phyloP scores from a whole-genome alignment of 2,113 vertebrate genomes.

The Chaetorhynchus papuensis region DNA sequence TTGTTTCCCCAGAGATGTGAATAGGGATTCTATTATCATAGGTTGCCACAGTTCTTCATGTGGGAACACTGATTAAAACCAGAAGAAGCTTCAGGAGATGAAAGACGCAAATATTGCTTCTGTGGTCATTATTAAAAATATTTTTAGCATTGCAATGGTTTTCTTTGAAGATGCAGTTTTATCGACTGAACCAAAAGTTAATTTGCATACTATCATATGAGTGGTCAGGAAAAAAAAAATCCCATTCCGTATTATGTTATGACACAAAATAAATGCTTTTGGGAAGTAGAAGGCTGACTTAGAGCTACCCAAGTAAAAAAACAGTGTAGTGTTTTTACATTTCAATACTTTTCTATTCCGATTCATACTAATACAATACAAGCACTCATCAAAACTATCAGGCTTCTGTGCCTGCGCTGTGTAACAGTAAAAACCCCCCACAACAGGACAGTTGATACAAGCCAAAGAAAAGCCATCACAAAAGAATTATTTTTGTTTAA shows the following conservation, averaged over 20 bases:
- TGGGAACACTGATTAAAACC: slow-evolving; percentile 79
- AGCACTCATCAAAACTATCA: not conserved
- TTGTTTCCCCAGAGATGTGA: slow-evolving; percentile 67
- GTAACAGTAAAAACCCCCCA: not conserved
- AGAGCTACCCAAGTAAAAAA: not conserved
- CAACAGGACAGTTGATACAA: not conserved
- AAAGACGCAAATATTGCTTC: slow-evolving; percentile 77
- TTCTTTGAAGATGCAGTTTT: slow-evolving; percentile 77
- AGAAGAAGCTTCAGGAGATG: slow-evolving; percentile 74
- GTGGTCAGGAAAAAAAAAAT: not conserved
- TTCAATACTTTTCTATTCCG: not conserved
- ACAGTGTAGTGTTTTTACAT: not conserved
- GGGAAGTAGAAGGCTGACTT: not conserved
- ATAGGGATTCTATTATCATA: slow-evolving; percentile 77
- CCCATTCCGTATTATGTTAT: not conserved
- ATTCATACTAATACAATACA: not conserved
- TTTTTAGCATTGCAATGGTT: slow-evolving; percentile 76
- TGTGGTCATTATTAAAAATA: slow-evolving; percentile 82
- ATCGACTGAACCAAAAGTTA: slow-evolving; percentile 62
- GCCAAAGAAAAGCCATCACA: not conserved
- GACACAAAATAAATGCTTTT: not conserved
- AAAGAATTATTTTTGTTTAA: not conserved
- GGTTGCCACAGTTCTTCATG: slow-evolving; percentile 79
- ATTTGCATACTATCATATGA: slow-evolving; percentile 62
- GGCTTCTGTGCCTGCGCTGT: not conserved